Conservation (phyloP, 2,888 invertebrate genomes). For the Mesorhabditis spiculigera region DNA sequence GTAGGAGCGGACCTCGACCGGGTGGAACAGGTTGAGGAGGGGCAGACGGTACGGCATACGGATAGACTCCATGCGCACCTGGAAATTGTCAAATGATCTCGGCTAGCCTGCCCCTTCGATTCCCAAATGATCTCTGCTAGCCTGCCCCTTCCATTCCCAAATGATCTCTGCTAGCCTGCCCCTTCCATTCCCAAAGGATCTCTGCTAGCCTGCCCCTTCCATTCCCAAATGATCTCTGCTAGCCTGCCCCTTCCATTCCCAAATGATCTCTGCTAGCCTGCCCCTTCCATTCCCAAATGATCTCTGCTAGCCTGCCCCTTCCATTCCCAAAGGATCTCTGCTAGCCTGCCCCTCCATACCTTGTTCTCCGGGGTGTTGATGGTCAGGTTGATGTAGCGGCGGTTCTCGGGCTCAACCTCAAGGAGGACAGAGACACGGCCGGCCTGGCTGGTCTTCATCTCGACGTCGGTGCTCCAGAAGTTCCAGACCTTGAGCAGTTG, state of each 20-base stretch:
- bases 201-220: too few species aligned
- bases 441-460: conserved; percentile 18
- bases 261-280: neutral
- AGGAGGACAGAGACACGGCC: conserved; percentile 22
- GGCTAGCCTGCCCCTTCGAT: neutral
- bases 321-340: neutral
- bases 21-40: conserved; percentile 16
- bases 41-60: conserved; percentile 16
- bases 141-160: too few species aligned
- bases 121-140: neutral
- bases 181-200: neutral
- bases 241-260: neutral
- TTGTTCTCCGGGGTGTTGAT: conserved; percentile 37
- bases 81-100: neutral
- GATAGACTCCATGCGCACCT: neutral
- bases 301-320: neutral
- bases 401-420: conserved; percentile 42
- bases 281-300: too few species aligned
- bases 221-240: neutral
- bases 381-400: conserved; percentile 43
- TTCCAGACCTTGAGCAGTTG: conserved; percentile 32
- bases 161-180: neutral
- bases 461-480: conserved; percentile 35
- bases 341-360: neutral
- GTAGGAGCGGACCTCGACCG: conserved; percentile 16